These are phyloP conservation scores for Glossosoma conforme DNA, from an alignment of 1,140 invertebrate genomes.

Conservation along the genomic window DNA sequence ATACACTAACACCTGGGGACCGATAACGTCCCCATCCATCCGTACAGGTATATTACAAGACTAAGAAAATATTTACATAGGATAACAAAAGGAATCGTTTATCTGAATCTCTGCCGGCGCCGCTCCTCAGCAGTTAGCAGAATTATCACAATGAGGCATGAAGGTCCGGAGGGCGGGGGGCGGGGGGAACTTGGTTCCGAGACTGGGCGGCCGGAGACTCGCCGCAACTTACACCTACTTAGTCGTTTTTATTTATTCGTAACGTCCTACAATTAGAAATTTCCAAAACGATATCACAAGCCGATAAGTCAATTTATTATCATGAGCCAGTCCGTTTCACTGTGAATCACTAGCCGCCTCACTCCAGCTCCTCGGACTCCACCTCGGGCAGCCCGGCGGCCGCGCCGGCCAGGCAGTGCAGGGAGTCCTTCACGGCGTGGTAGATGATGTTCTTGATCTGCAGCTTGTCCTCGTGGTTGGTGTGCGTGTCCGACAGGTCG, in stretches of 20 bases:
- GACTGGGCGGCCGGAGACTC: no score
- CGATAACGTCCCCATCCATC: no score
- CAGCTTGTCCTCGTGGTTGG: slow-evolving; percentile 97
- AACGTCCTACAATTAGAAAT: slow-evolving; percentile 12
- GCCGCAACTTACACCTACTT: no score
- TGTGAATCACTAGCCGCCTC: slow-evolving; percentile 3
- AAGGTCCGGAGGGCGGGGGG: slow-evolving; percentile 23
- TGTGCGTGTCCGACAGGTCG: slow-evolving; percentile 88
- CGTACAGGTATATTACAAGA: no score
- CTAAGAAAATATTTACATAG: no score
- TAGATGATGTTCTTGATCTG: slow-evolving; percentile 99
- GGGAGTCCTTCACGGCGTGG: slow-evolving; percentile 92
- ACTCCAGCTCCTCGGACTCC: background rate
- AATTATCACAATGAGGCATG: no score
- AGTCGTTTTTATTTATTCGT: no score
- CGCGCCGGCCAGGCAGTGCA: slow-evolving; percentile 52
- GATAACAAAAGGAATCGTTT: no score
- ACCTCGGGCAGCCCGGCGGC: slow-evolving; percentile 37
- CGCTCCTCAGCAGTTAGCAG: no score
- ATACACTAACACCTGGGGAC: no score
- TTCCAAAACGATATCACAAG: slow-evolving; percentile 30
- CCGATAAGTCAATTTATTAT: slow-evolving; percentile 20
- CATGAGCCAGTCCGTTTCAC: slow-evolving; percentile 7
- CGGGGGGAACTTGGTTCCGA: no score
- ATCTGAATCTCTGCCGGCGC: no score